phyloP scores from a whole-genome alignment of 2,797 vertebrate genomes.

The Lutjanus campechanus region DNA sequence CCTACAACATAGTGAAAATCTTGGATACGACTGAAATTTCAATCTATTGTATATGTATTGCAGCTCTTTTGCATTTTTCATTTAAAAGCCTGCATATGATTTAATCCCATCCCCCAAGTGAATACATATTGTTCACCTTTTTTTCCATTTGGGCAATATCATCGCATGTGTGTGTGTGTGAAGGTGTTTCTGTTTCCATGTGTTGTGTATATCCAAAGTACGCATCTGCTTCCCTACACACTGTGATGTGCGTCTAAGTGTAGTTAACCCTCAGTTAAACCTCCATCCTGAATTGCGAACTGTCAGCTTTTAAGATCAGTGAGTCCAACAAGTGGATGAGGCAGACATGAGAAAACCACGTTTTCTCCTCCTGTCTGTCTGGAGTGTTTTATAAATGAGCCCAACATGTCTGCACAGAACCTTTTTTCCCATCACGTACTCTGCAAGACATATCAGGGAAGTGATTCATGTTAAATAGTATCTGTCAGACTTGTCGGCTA shows the following conservation, averaged over 20 bases:
- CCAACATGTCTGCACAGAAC: conserved; percentile 68
- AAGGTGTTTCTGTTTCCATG: conserved; percentile 8
- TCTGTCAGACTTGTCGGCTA: conserved; percentile 80
- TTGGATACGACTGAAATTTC: conserved; percentile 2
- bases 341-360: conserved; percentile 64
- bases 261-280: conserved; percentile 56
- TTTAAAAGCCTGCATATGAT: neutral
- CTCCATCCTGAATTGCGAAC: conserved; percentile 45
- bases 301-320: conserved; percentile 58
- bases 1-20: neutral
- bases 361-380: conserved; percentile 70
- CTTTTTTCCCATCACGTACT: conserved; percentile 62
- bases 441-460: conserved; percentile 67
- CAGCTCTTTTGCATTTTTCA: neutral
- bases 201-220: conserved; percentile 3
- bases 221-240: neutral
- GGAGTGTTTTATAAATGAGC: conserved; percentile 72
- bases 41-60: conserved; percentile 1
- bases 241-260: conserved; percentile 36
- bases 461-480: conserved; percentile 80
- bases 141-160: neutral
- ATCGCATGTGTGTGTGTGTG: neutral
- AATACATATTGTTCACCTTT: conserved; percentile 1
- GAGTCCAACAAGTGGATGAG: conserved; percentile 71
- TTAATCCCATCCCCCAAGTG: neutral